Base-by-base conservation (phyloP, 2,113 vertebrate species). In the Aix galericulata region DNA sequence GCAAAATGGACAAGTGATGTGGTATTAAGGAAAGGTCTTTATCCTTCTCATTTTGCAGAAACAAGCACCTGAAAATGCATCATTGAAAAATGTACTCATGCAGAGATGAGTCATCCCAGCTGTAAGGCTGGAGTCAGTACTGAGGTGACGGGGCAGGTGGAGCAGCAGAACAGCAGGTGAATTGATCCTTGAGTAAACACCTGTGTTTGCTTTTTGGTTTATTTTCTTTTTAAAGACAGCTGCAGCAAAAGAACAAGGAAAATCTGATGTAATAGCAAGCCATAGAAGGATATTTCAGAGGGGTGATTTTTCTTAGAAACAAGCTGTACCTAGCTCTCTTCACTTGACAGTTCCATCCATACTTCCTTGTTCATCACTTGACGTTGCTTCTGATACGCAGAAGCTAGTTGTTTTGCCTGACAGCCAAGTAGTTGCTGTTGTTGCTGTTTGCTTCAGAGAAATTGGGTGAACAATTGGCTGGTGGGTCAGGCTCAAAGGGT, bases 111-210 rank as follows among this genome's bases (percentile, higher is more conserved):
- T 93, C 93, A 95, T 29, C 56, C 36, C 80, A 42, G 62, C 94
- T 78, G 88, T 18, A 46, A 0, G 6, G 85, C 82, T 46, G 84
- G 90, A 16, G 82, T n/a, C 36, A 82, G 78, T 46, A 90, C 15
- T 5, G 89, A 79, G 69, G 86, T 2, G 2, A 23, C 79, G 66
- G 87, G 76, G 52, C 96, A 97, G 96, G 92, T 97, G 96, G 78
- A 89, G 72, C 94, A 46, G 75, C 7, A 22, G 44, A 91, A 63
- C 97, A 97, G 95, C 96, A 94, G 94, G 91, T 95, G 96, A 86
- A 91, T 46, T 87, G 91, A 95, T 93, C 92, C 91, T 67, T 95
- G 78, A 72, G 94, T 89, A 96, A 97, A 97, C 91, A 96, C 31
- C 76, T 42, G 6, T 96, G 96, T 95, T 96, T 96, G 92, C 68